A percentile compares a stretch with the other conserved stretches of the same genome.
Conservation (phyloP, 2,113 vertebrate genomes). For the Phalacrocorax carbo region DNA sequence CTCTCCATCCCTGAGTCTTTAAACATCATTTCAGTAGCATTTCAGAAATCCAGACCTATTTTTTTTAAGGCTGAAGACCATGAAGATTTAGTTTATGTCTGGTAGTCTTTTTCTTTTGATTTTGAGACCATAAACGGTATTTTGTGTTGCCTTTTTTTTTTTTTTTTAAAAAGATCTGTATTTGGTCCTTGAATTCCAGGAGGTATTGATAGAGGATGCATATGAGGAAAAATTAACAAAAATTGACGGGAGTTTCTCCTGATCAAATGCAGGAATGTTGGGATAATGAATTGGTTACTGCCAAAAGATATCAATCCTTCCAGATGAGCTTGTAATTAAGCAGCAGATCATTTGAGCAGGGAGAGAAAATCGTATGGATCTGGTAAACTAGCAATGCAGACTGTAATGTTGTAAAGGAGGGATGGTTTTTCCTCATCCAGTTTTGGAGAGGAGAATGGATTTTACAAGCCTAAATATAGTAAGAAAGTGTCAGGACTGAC, state of each 20-base stretch:
- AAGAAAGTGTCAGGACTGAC: neutral
- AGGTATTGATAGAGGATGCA: neutral
- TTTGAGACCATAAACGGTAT: neutral
- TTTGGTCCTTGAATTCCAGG: neutral
- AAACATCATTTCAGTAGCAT: neutral
- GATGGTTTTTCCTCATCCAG: neutral
- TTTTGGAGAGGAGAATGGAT: neutral
- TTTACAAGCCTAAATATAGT: neutral
- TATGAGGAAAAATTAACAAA: neutral
- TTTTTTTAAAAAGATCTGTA: neutral
- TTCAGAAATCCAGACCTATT: neutral
- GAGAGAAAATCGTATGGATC: neutral
- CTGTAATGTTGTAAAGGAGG: neutral
- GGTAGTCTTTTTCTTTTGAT: neutral
- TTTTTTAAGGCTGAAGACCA: neutral
- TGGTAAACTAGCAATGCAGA: neutral
- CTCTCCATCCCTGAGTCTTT: neutral
- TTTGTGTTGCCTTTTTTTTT: neutral
- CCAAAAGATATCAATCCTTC: neutral
- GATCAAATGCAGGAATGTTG: neutral
- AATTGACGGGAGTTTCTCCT: neutral
- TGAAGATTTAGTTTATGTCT: neutral
- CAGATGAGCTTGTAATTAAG: neutral
- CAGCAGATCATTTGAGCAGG: neutral
- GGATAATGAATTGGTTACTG: neutral